Percentiles rank a stretch among this genome's conserved stretches.
These are phyloP conservation scores for Copidosoma aretas DNA, from an alignment of 2,888 invertebrate species.

Conservation along the genomic window DNA sequence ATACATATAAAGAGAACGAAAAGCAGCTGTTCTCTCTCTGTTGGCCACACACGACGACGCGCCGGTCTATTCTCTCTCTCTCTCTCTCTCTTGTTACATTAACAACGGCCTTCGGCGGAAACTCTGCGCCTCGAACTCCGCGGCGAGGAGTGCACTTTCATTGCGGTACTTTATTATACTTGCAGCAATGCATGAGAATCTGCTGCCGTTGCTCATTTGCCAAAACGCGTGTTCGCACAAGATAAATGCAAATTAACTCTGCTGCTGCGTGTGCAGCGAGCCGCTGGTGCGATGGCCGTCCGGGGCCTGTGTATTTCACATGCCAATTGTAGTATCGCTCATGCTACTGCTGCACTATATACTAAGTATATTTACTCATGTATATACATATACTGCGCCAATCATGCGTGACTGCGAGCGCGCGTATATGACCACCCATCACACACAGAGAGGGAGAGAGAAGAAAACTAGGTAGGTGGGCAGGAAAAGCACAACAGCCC, in stretches of 20 bases:
- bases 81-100: slow-evolving; percentile 16
- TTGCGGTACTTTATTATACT: neutral
- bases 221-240: neutral
- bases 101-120: slow-evolving; percentile 29
- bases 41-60: slow-evolving; percentile 42
- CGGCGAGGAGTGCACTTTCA: neutral
- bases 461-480: too few relatives aligned
- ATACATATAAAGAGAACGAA: slow-evolving; percentile 21
- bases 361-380: too few relatives aligned
- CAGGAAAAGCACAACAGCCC: too few relatives aligned
- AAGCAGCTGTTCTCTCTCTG: slow-evolving; percentile 32
- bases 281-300: neutral
- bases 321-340: neutral
- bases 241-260: neutral
- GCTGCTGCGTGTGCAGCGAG: neutral
- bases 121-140: slow-evolving; percentile 7
- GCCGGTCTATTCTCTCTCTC: neutral
- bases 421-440: too few relatives aligned
- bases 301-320: too few relatives aligned
- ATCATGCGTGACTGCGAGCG: too few relatives aligned
- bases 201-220: neutral
- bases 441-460: too few relatives aligned
- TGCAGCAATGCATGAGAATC: neutral
- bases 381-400: too few relatives aligned
- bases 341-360: too few relatives aligned